Evolutionary conservation across 1,140 invertebrate genomes (phyloP), one percentile per base, ranked within the genome.

Genomic region (Zaprionus nigranus): DNA sequence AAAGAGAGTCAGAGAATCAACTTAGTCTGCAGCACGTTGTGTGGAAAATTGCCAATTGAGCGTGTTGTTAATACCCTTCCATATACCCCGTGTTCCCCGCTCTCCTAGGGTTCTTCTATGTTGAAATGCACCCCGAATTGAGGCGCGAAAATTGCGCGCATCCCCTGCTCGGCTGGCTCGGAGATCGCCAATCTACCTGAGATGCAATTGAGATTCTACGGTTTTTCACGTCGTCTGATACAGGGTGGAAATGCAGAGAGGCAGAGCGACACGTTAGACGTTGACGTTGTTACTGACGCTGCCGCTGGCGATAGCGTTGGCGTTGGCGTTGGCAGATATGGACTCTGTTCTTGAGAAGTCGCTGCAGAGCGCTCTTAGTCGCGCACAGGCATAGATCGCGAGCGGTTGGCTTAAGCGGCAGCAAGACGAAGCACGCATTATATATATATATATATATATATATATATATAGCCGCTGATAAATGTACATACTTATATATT

Each of bases 31-130:
- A n/a, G 38, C 38, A 40, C 5, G 13, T 15, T 49, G 22, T 28
- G 53, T 75, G 72, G 72, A 75, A 58, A 57, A 51, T 17, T 75
- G 72, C 72, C 72, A 75, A 75, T 22, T 69, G 66, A 28, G 15
- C 12, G 24, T 38, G 20, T 24, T 24, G 20, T 9, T 15, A n/a
- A 60, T n/a, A 20, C 57, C 36, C 6, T 40, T 24, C 12, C 22
- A 40, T 26, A 3, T n/a, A 3, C 36, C n/a, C 11, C 12, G 11
- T 7, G 20, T 22, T 51, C 1, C 46, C 9, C 20, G 5, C 46
- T 5, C 11, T 22, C 17, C 20, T n/a, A 46, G 15, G 30, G 9
- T 5, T 49, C 20, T 12, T 5, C 17, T 2, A 49, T 49, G 11
- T 51, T 11, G 2, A 11, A 12, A 51, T 51, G 46, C 46, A 51